A percentile compares a stretch with the other conserved stretches of the same genome.
phyloP scores from a whole-genome alignment of 2,888 invertebrate species.

The Zelleria hepariella region DNA sequence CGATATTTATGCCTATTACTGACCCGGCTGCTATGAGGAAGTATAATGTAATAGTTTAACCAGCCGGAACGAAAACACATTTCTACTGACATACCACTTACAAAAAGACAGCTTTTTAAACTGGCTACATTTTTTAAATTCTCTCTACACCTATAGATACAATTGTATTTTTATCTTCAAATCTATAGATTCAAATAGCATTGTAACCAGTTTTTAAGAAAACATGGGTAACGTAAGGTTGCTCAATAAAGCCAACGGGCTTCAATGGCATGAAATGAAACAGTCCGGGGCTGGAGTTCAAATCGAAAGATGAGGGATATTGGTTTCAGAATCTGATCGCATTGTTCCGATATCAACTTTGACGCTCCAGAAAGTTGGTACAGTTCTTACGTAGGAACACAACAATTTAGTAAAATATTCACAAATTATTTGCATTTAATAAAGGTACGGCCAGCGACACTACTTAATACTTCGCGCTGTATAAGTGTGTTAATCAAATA shows the following conservation, averaged over 20 bases:
- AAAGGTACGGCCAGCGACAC: no score
- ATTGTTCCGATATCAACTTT: not conserved
- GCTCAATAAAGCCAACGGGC: not conserved
- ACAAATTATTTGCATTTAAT: no score
- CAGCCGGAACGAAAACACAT: not conserved
- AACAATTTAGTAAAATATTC: no score
- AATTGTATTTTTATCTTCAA: not conserved
- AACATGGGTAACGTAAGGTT: not conserved
- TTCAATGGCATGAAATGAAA: not conserved
- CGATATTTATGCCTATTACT: slow-evolving; percentile 66
- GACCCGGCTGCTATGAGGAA: slow-evolving; percentile 39
- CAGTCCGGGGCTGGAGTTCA: not conserved
- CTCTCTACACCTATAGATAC: not conserved
- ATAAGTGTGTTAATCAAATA: no score
- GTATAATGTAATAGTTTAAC: slow-evolving; percentile 24
- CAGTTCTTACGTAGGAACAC: no score
- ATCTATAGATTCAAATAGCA: not conserved
- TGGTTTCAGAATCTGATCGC: not conserved
- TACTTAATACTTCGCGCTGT: no score
- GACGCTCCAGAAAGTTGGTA: not conserved
- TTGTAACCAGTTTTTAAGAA: not conserved
- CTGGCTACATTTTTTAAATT: not conserved
- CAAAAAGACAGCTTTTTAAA: not conserved
- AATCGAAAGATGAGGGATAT: not conserved
- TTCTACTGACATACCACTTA: not conserved